Conservation (phyloP, 2,888 invertebrate genomes). For the Corythucha ciliata region DNA sequence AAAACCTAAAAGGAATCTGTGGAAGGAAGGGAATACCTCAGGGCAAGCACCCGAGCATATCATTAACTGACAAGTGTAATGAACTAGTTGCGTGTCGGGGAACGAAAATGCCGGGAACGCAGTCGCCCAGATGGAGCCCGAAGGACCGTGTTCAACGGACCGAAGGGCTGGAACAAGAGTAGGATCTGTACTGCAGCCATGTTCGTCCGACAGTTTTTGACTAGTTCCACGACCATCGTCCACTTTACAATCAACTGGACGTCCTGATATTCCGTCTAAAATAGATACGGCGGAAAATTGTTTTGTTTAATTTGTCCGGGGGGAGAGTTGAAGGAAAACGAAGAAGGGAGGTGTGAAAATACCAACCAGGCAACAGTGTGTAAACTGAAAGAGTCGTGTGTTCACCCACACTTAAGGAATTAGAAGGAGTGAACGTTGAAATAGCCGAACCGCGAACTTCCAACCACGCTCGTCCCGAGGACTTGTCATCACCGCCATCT, state of each 20-base stretch:
- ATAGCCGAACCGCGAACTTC: slow-evolving; percentile 45
- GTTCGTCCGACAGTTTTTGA: slow-evolving; percentile 61
- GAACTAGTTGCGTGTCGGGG: slow-evolving; percentile 66
- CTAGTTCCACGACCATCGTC: slow-evolving; percentile 68
- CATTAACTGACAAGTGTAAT: slow-evolving; percentile 66
- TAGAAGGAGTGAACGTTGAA: slow-evolving; percentile 38
- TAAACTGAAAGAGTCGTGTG: slow-evolving; percentile 57
- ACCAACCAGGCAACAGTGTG: slow-evolving; percentile 52
- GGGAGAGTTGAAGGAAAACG: background rate
- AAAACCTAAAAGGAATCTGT: background rate
- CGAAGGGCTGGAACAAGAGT: slow-evolving; percentile 49
- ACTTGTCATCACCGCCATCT: slow-evolving; percentile 12
- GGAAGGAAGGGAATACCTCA: too few species aligned
- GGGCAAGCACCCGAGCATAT: slow-evolving; percentile 65
- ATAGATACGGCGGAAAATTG: slow-evolving; percentile 37
- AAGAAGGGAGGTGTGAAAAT: too few species aligned
- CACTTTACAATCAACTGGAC: slow-evolving; percentile 65
- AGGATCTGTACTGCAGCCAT: slow-evolving; percentile 66
- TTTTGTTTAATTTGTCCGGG: background rate
- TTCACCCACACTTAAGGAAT: slow-evolving; percentile 60
- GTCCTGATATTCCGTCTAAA: slow-evolving; percentile 60
- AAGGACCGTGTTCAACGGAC: slow-evolving; percentile 20
- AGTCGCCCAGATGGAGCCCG: slow-evolving; percentile 42
- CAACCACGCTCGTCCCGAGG: slow-evolving; percentile 58
- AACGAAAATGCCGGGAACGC: slow-evolving; percentile 75